Conservation (phyloP, 1,140 invertebrate genomes). For the Maniola jurtina region DNA sequence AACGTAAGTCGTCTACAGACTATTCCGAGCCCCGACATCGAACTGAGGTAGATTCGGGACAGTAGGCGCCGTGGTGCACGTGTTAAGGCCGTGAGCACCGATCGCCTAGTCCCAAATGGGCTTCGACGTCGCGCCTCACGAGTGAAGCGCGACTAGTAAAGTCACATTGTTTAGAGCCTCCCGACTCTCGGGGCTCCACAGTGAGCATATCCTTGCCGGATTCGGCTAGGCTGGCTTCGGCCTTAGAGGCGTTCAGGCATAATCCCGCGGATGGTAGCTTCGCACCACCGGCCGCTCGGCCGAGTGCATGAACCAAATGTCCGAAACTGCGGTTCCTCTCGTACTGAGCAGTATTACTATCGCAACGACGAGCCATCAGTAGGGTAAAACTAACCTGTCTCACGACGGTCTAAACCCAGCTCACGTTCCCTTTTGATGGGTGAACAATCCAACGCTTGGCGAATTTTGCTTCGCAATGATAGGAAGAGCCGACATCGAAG, state of each 20-base stretch:
- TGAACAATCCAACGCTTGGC: slow-evolving; percentile 91
- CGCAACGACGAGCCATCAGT: slow-evolving; percentile 46
- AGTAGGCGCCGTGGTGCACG: no score
- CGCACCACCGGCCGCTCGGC: slow-evolving; percentile 80
- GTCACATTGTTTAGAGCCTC: no score
- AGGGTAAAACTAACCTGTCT: slow-evolving; percentile 82
- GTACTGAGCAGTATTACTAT: slow-evolving; percentile 80
- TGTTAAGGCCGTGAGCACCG: no score
- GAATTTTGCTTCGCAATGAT: slow-evolving; percentile 92
- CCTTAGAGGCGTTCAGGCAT: slow-evolving; percentile 92
- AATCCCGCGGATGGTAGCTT: slow-evolving; percentile 90
- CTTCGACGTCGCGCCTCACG: no score
- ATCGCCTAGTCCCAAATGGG: no score
- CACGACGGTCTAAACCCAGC: slow-evolving; percentile 90
- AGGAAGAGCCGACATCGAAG: slow-evolving; percentile 92
- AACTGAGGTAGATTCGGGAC: slow-evolving; percentile 57
- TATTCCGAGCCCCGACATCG: slow-evolving; percentile 81
- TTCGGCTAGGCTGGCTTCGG: slow-evolving; percentile 82
- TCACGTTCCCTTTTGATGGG: slow-evolving; percentile 85
- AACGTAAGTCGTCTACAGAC: slow-evolving; percentile 81
- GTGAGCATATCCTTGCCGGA: no score
- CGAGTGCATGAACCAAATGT: neutral
- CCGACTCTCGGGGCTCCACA: no score
- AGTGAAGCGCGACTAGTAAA: no score
- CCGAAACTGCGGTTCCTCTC: slow-evolving; percentile 84